Conservation (phyloP, 2,797 vertebrate genomes). For the Bradypodion pumilum region DNA sequence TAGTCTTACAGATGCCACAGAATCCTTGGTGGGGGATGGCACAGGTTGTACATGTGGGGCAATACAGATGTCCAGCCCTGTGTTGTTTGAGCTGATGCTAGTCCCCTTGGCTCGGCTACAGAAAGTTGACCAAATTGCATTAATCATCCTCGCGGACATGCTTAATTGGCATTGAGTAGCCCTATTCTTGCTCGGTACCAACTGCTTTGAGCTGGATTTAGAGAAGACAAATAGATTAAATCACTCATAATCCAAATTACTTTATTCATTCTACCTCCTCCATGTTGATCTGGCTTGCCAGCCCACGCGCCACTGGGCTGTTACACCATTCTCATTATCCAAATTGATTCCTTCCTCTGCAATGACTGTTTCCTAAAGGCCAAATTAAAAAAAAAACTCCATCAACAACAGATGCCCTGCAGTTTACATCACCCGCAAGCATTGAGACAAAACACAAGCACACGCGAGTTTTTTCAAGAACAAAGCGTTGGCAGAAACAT, state of each 20-base stretch:
- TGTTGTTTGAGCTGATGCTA: not conserved
- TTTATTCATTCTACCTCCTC: constrained; percentile 36
- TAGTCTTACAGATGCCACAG: too few relatives aligned
- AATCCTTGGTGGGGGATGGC: too few relatives aligned
- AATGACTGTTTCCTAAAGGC: constrained; percentile 18
- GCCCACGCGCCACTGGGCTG: not conserved
- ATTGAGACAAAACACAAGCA: constrained; percentile 58
- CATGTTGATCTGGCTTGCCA: not conserved
- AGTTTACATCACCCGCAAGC: constrained; percentile 33
- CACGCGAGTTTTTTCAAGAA: not conserved
- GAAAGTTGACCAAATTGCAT: constrained; percentile 5
- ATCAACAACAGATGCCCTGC: constrained; percentile 37
- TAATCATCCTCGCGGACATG: not conserved
- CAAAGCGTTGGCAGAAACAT: constrained; percentile 43
- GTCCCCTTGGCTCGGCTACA: not conserved
- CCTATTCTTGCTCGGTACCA: not conserved
- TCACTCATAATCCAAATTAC: not conserved
- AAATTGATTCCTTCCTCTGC: constrained; percentile 26
- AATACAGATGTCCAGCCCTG: not conserved
- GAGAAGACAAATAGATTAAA: constrained; percentile 14
- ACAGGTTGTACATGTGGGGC: too few relatives aligned
- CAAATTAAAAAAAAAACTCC: constrained; percentile 1
- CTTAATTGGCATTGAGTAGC: not conserved
- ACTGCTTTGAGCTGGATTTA: not conserved
- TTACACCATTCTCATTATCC: constrained; percentile 22